phyloP scores from a whole-genome alignment of 2,888 invertebrate genomes.

The Hyppa rectilinea region DNA sequence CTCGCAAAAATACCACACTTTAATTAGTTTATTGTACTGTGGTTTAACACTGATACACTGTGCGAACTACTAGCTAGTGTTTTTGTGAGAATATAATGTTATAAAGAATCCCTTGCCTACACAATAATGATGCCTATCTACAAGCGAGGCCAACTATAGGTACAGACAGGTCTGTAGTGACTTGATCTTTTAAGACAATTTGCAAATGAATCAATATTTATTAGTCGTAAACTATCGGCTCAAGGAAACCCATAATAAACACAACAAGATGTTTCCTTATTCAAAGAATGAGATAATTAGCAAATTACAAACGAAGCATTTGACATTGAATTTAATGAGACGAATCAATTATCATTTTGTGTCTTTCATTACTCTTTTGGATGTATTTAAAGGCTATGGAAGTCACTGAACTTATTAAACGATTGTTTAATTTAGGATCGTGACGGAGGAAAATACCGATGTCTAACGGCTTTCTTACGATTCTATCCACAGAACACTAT shows the following conservation, averaged over 20 bases:
- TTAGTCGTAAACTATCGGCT: conserved; percentile 2
- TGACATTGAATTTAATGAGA: conserved; percentile 18
- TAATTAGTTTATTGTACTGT: not conserved
- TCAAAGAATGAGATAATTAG: conserved; percentile 30
- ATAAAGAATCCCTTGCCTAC: not conserved
- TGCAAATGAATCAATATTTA: not conserved
- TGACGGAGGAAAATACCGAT: not conserved
- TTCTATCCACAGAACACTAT: too few species aligned
- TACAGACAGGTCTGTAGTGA: not conserved
- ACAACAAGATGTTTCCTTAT: conserved; percentile 24
- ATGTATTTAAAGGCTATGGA: not conserved
- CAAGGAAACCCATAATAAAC: conserved; percentile 16
- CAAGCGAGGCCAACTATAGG: too few species aligned
- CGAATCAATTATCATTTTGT: conserved; percentile 16
- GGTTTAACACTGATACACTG: not conserved
- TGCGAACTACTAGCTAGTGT: not conserved
- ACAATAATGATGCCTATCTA: not conserved
- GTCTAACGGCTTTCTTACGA: not conserved
- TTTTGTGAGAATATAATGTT: too few species aligned
- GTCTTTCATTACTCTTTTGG: not conserved
- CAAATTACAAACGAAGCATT: not conserved
- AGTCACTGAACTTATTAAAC: not conserved
- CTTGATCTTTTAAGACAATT: not conserved
- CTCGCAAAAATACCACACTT: not conserved
- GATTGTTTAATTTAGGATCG: not conserved